phyloP scores from a whole-genome alignment of 1,140 invertebrate species.

The Apis dorsata region DNA sequence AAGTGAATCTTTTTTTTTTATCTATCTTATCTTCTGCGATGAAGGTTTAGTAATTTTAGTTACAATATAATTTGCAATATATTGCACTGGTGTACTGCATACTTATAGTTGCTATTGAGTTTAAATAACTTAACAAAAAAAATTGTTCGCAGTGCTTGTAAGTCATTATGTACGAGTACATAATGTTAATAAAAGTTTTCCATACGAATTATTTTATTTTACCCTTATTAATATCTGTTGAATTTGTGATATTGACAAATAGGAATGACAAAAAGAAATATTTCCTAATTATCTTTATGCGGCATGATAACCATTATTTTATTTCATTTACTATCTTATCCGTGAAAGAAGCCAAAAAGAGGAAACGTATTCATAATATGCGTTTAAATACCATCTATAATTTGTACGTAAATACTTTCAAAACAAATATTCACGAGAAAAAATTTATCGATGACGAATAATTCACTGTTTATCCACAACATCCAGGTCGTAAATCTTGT shows the following conservation, averaged over 20 bases:
- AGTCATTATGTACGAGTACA: constrained; percentile 19
- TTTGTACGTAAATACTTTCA: constrained; percentile 13
- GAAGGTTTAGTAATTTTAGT: constrained; percentile 24
- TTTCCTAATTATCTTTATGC: neutral
- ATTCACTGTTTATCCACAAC: constrained; percentile 8
- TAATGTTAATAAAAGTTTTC: constrained; percentile 61
- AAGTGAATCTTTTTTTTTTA: neutral
- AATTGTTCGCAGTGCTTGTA: constrained; percentile 34
- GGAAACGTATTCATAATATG: neutral
- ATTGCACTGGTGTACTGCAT: constrained; percentile 20
- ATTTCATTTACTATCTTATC: constrained; percentile 17
- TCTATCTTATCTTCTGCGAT: constrained; percentile 26
- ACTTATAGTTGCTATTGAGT: constrained; percentile 12
- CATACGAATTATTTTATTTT: constrained; percentile 4
- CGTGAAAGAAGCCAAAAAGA: neutral
- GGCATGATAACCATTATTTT: neutral
- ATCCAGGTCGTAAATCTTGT: neutral
- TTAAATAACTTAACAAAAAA: constrained; percentile 20
- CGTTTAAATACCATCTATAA: constrained; percentile 19
- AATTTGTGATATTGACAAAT: too few relatives aligned
- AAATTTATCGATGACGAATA: neutral
- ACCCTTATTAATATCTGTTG: neutral
- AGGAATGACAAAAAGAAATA: neutral
- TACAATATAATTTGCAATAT: constrained; percentile 20
- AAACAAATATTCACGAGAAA: neutral